phyloP scores from a whole-genome alignment of 2,888 invertebrate genomes.

The Omphaloscelis lunosa region DNA sequence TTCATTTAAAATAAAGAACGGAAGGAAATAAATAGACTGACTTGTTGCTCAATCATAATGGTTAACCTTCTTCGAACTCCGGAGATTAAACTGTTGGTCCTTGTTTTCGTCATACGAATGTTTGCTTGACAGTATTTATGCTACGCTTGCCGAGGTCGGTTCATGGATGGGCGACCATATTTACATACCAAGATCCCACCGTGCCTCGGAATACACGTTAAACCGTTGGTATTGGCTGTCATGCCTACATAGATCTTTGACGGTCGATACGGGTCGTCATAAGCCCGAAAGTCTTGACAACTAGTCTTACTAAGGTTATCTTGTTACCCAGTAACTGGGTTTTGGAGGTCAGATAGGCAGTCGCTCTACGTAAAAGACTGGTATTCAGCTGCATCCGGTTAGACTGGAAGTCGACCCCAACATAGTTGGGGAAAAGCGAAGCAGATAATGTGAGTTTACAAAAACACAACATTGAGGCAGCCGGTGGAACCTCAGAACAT shows the following conservation, averaged over 20 bases:
- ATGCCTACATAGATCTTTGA: background rate
- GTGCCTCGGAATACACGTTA: background rate
- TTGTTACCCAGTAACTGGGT: background rate
- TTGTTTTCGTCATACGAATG: background rate
- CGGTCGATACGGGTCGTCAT: background rate
- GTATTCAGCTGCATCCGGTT: background rate
- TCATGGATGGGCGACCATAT: background rate
- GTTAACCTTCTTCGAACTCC: background rate
- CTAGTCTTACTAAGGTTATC: background rate
- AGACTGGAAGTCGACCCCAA: background rate
- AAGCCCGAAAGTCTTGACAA: background rate
- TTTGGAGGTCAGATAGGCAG: background rate
- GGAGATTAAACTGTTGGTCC: background rate
- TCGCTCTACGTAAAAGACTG: background rate
- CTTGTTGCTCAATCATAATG: background rate
- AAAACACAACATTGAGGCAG: no score
- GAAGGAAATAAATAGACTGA: background rate
- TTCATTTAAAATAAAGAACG: background rate
- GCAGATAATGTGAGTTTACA: background rate
- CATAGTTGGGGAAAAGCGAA: background rate
- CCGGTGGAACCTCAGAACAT: no score
- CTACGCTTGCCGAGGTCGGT: background rate
- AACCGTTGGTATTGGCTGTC: background rate
- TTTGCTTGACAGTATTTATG: background rate
- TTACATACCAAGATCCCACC: background rate